These are phyloP conservation scores for Pyrgilauda ruficollis DNA, from an alignment of 2,113 vertebrate genomes.

Conservation along the genomic window DNA sequence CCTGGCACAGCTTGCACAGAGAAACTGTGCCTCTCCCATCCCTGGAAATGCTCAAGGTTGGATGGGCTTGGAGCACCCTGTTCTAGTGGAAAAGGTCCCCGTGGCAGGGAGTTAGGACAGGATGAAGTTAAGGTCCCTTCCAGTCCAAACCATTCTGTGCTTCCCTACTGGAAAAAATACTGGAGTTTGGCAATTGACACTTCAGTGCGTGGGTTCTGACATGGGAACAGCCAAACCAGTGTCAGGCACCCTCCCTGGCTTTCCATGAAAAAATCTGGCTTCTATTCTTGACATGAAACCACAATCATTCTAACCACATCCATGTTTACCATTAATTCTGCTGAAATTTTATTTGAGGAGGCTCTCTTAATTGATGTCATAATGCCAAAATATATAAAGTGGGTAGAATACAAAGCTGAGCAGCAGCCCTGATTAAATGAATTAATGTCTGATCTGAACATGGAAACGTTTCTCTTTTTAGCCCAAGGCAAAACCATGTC, in stretches of 20 bases:
- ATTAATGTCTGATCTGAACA: background rate
- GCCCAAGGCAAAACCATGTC: background rate
- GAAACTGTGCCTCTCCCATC: background rate
- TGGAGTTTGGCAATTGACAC: background rate
- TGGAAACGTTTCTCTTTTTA: background rate
- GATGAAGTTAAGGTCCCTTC: background rate
- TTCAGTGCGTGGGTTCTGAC: accelerated
- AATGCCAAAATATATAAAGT: background rate
- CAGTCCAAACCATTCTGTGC: background rate
- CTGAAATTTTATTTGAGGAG: background rate
- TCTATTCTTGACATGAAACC: background rate
- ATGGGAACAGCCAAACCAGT: background rate
- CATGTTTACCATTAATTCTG: background rate
- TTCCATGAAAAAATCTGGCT: background rate
- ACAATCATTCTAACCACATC: background rate
- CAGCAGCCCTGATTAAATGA: background rate
- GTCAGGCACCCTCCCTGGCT: background rate
- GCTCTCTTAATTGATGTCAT: background rate
- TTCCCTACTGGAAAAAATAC: background rate
- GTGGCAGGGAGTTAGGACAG: background rate
- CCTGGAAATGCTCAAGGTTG: background rate
- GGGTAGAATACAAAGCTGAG: background rate
- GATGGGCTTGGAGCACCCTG: background rate
- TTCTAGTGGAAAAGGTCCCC: background rate
- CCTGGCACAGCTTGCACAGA: background rate